Evolutionary conservation across 2,113 vertebrate genomes (phyloP).

Genomic region (Athene cunicularia): DNA sequence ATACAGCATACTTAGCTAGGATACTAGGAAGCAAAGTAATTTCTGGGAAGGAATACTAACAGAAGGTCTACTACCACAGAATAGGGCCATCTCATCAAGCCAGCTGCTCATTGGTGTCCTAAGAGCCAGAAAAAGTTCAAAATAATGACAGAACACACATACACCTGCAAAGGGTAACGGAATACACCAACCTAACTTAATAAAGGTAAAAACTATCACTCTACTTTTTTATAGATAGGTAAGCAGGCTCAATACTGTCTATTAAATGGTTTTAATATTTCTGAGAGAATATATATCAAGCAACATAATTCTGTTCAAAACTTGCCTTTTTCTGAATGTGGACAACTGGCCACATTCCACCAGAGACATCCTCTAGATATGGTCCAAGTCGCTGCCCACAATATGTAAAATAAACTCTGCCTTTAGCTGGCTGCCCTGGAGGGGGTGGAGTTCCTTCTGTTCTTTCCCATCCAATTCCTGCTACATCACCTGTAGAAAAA

Average conservation of each 20-base stretch:
- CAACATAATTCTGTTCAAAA: background rate
- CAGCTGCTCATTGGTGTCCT: background rate
- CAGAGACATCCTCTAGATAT: slow-evolving; percentile 92
- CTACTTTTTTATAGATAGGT: background rate
- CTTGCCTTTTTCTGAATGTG: slow-evolving; percentile 98
- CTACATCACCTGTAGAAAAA: slow-evolving; percentile 84
- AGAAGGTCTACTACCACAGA: background rate
- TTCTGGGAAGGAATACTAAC: background rate
- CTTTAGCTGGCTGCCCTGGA: slow-evolving; percentile 94
- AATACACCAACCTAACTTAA: background rate
- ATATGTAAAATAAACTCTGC: slow-evolving; percentile 97
- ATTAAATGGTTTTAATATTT: background rate
- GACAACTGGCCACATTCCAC: slow-evolving; percentile 98
- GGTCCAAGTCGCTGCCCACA: slow-evolving; percentile 93
- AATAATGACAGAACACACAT: background rate
- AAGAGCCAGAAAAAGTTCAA: background rate
- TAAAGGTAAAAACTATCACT: background rate
- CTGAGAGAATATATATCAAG: background rate
- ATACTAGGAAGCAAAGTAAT: background rate
- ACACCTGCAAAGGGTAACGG: background rate
- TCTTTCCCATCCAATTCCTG: slow-evolving; percentile 97
- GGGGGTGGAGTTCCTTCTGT: slow-evolving; percentile 94
- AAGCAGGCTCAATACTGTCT: background rate
- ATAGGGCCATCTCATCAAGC: background rate
- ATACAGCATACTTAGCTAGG: background rate